phyloP scores from a whole-genome alignment of 2,113 vertebrate genomes.

The Gulo gulo region DNA sequence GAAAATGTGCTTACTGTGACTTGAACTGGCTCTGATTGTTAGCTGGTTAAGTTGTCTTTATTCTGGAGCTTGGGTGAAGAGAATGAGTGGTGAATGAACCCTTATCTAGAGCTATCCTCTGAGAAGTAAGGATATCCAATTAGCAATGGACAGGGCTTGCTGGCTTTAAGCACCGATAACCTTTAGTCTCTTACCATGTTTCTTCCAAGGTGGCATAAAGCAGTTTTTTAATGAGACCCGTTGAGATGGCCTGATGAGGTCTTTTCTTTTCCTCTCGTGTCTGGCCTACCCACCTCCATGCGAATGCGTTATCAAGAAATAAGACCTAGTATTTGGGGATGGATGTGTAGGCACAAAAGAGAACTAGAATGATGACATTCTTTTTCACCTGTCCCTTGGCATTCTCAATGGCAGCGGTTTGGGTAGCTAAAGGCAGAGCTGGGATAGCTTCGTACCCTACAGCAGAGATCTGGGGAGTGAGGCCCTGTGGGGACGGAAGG shows the following conservation, averaged over 20 bases:
- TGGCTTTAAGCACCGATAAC: constrained; percentile 6
- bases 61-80: not conserved
- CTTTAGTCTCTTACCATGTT: not conserved
- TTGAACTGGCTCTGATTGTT: not conserved
- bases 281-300: not conserved
- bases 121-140: not conserved
- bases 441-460: not conserved
- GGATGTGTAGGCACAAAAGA: not conserved
- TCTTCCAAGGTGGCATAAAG: not conserved
- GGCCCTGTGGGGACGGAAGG: not conserved
- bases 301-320: not conserved
- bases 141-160: not conserved
- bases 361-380: not conserved
- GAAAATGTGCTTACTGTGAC: not conserved
- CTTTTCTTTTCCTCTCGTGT: not conserved
- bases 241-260: not conserved
- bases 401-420: not conserved
- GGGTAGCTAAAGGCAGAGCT: constrained; percentile 54
- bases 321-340: not conserved
- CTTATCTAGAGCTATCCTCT: not conserved
- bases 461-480: not conserved
- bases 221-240: constrained; percentile 5
- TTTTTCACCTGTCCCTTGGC: not conserved
- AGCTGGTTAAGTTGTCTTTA: not conserved
- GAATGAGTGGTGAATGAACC: not conserved